A percentile compares a stretch with the other conserved stretches of the same genome.
phyloP scores from a whole-genome alignment of 2,797 vertebrate species.

The Miichthys miiuy region DNA sequence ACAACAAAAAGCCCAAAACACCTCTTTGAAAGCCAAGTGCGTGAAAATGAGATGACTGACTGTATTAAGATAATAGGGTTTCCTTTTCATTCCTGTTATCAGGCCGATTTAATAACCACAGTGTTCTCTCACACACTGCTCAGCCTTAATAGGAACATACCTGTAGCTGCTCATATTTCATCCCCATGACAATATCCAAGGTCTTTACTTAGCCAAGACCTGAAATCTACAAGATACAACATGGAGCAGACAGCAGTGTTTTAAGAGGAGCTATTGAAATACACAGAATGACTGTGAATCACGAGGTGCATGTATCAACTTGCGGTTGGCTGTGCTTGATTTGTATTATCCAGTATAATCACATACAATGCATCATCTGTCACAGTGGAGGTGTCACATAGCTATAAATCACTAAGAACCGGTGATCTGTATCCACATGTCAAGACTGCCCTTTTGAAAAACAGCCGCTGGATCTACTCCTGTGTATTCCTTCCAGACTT shows the following conservation, averaged over 20 bases:
- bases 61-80: conserved; percentile 52
- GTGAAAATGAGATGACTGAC: conserved; percentile 36
- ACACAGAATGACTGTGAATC: conserved; percentile 39
- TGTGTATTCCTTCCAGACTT: neutral
- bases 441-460: conserved; percentile 16
- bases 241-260: conserved; percentile 38
- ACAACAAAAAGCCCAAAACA: conserved; percentile 30
- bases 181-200: conserved; percentile 43
- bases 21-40: conserved; percentile 26
- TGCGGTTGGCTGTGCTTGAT: conserved; percentile 45
- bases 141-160: conserved; percentile 50
- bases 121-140: conserved; percentile 19
- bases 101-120: conserved; percentile 48
- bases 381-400: conserved; percentile 14
- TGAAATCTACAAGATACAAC: conserved; percentile 56
- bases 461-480: neutral
- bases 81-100: conserved; percentile 59
- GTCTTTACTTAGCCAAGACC: conserved; percentile 54
- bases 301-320: conserved; percentile 24
- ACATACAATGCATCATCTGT: conserved; percentile 35
- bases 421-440: conserved; percentile 14
- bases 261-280: conserved; percentile 28
- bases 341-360: conserved; percentile 45
- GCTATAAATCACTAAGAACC: conserved; percentile 29
- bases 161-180: conserved; percentile 56